These are phyloP conservation scores for Tetragnatha versicolor DNA, from an alignment of 1,140 invertebrate genomes.

Conservation along the genomic window DNA sequence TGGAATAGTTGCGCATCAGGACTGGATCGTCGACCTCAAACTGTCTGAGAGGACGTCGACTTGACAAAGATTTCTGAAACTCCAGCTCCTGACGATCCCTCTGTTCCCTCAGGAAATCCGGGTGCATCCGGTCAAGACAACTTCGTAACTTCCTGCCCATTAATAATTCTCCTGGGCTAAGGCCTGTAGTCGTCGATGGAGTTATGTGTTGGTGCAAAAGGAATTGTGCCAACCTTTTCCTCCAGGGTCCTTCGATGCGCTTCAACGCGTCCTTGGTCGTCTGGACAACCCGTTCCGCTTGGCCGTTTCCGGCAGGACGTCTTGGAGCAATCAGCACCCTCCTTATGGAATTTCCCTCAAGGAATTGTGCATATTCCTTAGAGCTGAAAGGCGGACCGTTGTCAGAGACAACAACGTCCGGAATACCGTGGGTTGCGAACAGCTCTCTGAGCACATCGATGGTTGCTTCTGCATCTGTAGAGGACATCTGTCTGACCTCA, in stretches of 20 bases:
- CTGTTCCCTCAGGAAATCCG: constrained; percentile 1
- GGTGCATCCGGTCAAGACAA: background rate
- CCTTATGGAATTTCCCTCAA: background rate
- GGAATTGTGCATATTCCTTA: no score
- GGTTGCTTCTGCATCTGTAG: background rate
- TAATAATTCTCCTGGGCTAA: background rate
- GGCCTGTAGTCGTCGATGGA: background rate
- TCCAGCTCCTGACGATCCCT: background rate
- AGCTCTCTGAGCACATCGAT: background rate
- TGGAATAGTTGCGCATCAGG: no score
- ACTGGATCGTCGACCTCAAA: no score
- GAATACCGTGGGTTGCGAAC: background rate
- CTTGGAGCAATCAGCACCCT: background rate
- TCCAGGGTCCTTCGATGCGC: background rate
- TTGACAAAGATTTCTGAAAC: no score
- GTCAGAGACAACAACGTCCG: no score
- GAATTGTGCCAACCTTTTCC: background rate
- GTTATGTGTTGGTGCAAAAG: background rate
- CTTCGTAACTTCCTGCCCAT: background rate
- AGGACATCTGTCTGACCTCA: constrained; percentile 58
- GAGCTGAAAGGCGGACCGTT: no score
- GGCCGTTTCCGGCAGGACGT: background rate
- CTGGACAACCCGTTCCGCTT: constrained; percentile 1
- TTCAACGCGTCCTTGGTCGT: constrained; percentile 1
- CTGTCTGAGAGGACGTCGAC: no score